Conservation (phyloP, 2,888 invertebrate species). For the Odontomyia ornata region DNA sequence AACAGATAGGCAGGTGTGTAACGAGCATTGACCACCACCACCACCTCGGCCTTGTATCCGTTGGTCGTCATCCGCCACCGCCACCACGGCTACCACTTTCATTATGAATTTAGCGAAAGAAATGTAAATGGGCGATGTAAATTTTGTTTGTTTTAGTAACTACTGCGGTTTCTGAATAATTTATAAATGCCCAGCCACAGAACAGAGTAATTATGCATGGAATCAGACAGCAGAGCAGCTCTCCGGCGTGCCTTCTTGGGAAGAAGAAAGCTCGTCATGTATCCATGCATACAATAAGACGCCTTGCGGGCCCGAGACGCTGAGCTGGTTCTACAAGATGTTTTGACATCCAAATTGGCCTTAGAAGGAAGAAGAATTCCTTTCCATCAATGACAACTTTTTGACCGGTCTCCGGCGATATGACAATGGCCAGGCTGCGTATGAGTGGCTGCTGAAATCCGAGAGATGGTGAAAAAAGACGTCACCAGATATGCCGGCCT, state of each 20-base stretch:
- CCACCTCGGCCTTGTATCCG: too few relatives aligned
- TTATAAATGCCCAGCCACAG: conserved; percentile 47
- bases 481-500: conserved; percentile 51
- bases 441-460: background rate
- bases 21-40: conserved; percentile 26
- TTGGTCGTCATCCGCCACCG: background rate
- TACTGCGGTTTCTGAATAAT: conserved; percentile 49
- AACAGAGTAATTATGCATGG: conserved; percentile 42
- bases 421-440: conserved; percentile 6
- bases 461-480: conserved; percentile 4
- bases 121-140: conserved; percentile 41
- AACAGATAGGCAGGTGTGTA: conserved; percentile 42
- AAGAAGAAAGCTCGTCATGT: conserved; percentile 15
- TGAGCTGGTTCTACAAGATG: background rate
- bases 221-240: conserved; percentile 10
- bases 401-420: conserved; percentile 8
- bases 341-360: conserved; percentile 27
- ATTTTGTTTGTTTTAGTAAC: conserved; percentile 49
- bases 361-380: conserved; percentile 39
- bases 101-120: conserved; percentile 42
- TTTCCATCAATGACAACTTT: conserved; percentile 33
- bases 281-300: background rate
- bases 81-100: conserved; percentile 5
- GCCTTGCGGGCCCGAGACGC: background rate
- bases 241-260: background rate